phyloP scores from a whole-genome alignment of 2,797 vertebrate genomes.

The Lemur catta region DNA sequence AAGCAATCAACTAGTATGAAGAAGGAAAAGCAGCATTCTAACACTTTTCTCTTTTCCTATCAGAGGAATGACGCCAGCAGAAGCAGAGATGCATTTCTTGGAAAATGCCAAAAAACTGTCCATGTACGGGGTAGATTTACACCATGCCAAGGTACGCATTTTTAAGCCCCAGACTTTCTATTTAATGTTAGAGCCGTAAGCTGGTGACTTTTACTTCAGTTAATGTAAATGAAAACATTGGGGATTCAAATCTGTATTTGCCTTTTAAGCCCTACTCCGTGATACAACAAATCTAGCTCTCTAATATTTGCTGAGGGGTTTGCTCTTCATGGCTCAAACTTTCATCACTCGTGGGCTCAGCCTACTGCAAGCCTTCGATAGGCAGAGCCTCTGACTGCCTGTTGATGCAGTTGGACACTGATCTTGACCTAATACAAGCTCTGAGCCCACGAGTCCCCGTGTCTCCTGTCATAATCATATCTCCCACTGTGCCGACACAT shows the following conservation, averaged over 20 bases:
- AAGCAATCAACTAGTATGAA: neutral
- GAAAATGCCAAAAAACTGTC: slow-evolving; percentile 99
- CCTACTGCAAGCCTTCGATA: neutral
- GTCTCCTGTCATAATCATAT: neutral
- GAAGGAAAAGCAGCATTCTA: neutral
- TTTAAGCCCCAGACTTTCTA: neutral
- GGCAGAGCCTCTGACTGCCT: neutral
- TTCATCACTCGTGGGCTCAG: neutral
- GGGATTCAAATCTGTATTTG: neutral
- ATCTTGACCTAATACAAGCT: neutral
- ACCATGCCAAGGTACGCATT: slow-evolving; percentile 86
- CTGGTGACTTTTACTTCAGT: neutral
- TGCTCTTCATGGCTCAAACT: neutral
- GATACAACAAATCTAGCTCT: neutral
- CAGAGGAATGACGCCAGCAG: slow-evolving; percentile 98
- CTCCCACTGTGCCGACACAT: neutral
- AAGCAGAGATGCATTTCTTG: slow-evolving; percentile 98
- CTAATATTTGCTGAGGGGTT: neutral
- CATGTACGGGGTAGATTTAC: slow-evolving; percentile 98
- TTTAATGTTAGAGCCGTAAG: neutral
- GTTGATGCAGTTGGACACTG: neutral
- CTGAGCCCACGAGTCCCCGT: fast-evolving
- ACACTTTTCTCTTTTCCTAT: neutral
- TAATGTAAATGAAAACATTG: neutral
- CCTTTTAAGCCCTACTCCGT: neutral